Percentiles rank a stretch among this genome's conserved stretches.
These are phyloP conservation scores for Caenorhabditis brenneri DNA, from an alignment of 1,140 invertebrate species.

Conservation along the genomic window DNA sequence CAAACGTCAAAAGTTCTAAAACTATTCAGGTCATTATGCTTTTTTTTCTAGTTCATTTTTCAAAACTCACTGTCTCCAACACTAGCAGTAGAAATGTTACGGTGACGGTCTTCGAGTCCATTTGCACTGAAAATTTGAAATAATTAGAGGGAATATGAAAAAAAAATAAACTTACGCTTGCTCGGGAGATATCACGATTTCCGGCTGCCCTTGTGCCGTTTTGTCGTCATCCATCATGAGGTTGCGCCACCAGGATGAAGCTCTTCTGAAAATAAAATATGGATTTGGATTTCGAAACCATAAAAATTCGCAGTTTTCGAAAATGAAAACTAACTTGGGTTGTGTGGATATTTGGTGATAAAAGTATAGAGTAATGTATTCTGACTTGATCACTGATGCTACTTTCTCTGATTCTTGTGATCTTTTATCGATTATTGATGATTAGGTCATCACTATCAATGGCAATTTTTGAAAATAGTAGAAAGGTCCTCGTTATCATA, in stretches of 20 bases:
- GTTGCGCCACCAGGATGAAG: slow-evolving; percentile 44
- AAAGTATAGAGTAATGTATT: neutral
- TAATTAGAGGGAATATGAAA: neutral
- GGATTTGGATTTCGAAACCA: neutral
- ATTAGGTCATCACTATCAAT: slow-evolving; percentile 11
- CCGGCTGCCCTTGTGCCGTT: slow-evolving; percentile 41
- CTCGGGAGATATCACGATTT: slow-evolving; percentile 41
- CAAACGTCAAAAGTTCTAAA: neutral
- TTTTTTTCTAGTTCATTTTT: too few relatives aligned
- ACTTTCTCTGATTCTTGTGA: neutral
- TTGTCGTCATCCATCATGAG: slow-evolving; percentile 49
- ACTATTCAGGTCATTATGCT: neutral
- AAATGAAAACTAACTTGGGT: neutral
- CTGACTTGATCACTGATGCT: slow-evolving; percentile 13
- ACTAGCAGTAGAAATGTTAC: slow-evolving; percentile 49
- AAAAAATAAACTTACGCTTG: slow-evolving; percentile 13
- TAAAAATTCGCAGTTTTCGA: too few relatives aligned
- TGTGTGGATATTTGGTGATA: neutral
- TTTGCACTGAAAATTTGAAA: slow-evolving; percentile 36
- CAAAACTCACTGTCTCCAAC: slow-evolving; percentile 49
- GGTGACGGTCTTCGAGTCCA: slow-evolving; percentile 35
- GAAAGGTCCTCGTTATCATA: neutral
- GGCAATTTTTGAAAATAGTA: slow-evolving; percentile 32
- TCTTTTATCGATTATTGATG: slow-evolving; percentile 30
- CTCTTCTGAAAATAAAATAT: slow-evolving; percentile 33